Conservation (phyloP, 2,113 vertebrate species). For the Lanius ludovicianus region DNA sequence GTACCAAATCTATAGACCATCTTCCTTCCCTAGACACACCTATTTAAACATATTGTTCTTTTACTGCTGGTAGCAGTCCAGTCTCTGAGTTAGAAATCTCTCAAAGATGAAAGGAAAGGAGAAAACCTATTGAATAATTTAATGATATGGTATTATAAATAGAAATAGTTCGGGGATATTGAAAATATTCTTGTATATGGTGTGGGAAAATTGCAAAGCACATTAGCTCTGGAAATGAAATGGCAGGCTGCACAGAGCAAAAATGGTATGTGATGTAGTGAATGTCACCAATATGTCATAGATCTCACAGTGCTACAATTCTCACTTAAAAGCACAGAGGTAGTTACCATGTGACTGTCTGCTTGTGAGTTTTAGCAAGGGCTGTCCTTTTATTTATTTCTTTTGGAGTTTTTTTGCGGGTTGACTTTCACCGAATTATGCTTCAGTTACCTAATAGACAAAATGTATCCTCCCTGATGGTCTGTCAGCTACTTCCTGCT, state of each 20-base stretch:
- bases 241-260: not conserved
- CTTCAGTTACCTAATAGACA: constrained; percentile 4
- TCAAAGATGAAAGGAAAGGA: not conserved
- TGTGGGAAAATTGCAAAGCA: not conserved
- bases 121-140: not conserved
- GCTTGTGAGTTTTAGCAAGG: not conserved
- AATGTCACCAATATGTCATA: not conserved
- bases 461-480: constrained; percentile 1
- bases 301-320: not conserved
- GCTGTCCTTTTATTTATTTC: fast-evolving
- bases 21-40: not conserved
- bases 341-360: not conserved
- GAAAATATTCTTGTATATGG: not conserved
- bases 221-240: not conserved
- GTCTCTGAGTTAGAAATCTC: not conserved
- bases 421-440: not conserved
- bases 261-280: not conserved
- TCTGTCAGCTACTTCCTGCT: constrained; percentile 30
- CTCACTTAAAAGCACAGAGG: not conserved
- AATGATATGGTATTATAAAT: not conserved
- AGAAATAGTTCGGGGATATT: not conserved
- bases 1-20: not conserved
- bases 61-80: not conserved
- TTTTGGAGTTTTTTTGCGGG: not conserved
- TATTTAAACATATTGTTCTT: not conserved